These are phyloP conservation scores for Amblyornis subalaris DNA, from an alignment of 2,113 vertebrate species.

Conservation along the genomic window DNA sequence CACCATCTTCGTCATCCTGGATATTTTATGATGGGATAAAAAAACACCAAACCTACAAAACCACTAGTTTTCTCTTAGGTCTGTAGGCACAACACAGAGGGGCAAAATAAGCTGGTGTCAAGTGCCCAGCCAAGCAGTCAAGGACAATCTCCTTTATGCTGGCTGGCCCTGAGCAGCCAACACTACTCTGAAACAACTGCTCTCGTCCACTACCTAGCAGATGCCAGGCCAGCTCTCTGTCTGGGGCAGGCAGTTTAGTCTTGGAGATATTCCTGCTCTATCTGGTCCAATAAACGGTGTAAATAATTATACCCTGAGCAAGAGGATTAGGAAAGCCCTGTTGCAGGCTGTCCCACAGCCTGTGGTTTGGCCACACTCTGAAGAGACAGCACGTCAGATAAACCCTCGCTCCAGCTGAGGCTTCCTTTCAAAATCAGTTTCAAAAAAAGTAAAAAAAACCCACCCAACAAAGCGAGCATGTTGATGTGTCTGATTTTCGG, in stretches of 20 bases:
- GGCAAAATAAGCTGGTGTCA: neutral
- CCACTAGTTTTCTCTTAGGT: neutral
- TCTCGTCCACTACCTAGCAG: neutral
- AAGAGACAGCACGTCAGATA: neutral
- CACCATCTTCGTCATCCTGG: neutral
- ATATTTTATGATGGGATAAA: neutral
- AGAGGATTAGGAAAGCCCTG: neutral
- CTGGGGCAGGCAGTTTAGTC: neutral
- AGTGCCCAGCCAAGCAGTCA: neutral
- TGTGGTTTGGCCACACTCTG: neutral
- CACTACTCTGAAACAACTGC: fast-evolving
- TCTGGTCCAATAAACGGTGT: neutral
- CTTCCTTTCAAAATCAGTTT: neutral
- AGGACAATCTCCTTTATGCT: neutral
- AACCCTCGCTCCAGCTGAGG: neutral
- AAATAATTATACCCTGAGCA: neutral
- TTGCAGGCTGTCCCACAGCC: neutral
- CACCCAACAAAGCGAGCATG: neutral
- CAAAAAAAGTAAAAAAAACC: neutral
- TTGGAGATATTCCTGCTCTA: neutral
- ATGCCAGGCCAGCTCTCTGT: neutral
- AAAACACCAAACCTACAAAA: neutral
- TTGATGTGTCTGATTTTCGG: neutral
- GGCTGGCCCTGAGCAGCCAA: neutral
- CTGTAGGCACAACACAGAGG: neutral